phyloP scores from a whole-genome alignment of 2,888 invertebrate species.

The Furcula furcula region DNA sequence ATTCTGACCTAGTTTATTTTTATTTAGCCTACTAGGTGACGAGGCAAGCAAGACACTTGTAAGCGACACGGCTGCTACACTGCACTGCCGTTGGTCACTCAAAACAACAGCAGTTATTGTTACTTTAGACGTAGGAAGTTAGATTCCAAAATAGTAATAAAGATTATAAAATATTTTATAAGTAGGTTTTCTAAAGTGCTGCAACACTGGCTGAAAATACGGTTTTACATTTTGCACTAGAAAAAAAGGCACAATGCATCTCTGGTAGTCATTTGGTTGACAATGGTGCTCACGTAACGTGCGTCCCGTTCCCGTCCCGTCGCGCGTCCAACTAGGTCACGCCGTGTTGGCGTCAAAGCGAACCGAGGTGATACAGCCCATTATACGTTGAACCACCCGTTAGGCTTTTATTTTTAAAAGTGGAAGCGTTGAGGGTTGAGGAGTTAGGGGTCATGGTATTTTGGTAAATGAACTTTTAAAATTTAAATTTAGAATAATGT shows the following conservation, averaged over 20 bases:
- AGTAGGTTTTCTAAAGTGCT: too few species aligned
- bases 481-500: too few species aligned
- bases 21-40: too few species aligned
- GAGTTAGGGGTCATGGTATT: neutral
- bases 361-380: neutral
- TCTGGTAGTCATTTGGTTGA: neutral
- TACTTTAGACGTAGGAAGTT: too few species aligned
- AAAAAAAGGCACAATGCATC: neutral
- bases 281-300: neutral
- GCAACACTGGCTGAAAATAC: too few species aligned
- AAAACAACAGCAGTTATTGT: too few species aligned
- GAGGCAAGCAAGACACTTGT: too few species aligned
- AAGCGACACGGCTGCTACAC: too few species aligned
- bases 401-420: neutral
- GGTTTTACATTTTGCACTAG: neutral
- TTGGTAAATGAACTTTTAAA: neutral
- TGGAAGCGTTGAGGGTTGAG: neutral
- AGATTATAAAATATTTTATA: too few species aligned
- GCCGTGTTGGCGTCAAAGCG: conserved; percentile 1
- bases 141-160: too few species aligned
- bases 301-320: neutral
- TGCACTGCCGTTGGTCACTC: too few species aligned
- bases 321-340: conserved; percentile 1
- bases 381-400: neutral
- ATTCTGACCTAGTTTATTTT: too few species aligned